phyloP scores from a whole-genome alignment of 2,113 vertebrate species.

The Leucoraja erinaceus region DNA sequence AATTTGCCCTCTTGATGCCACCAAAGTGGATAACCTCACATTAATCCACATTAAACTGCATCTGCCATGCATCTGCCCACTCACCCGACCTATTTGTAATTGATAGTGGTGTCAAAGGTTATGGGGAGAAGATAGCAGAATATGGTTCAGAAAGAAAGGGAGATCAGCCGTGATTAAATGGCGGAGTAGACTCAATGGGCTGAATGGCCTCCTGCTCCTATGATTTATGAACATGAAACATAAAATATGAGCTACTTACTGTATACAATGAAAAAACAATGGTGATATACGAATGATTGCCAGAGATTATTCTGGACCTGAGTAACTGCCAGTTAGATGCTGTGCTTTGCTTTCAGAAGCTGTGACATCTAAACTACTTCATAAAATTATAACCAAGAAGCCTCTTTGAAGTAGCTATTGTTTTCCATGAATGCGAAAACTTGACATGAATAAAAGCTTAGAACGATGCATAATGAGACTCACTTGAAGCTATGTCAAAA shows the following conservation, averaged over 20 bases:
- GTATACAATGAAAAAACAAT: background rate
- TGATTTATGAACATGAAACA: no score
- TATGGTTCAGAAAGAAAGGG: no score
- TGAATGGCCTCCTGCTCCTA: no score
- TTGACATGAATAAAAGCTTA: background rate
- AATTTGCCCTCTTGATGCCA: no score
- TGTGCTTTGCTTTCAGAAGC: background rate
- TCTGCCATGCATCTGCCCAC: no score
- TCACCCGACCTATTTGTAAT: no score
- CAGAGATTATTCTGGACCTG: background rate
- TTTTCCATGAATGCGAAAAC: background rate
- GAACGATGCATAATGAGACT: slow-evolving; percentile 5
- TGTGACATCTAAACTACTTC: background rate
- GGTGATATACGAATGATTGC: background rate
- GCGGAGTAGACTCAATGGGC: no score
- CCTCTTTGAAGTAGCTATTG: background rate
- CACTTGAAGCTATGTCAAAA: slow-evolving; percentile 17
- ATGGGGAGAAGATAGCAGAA: no score
- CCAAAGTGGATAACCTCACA: no score
- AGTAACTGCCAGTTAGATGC: background rate
- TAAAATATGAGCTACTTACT: background rate
- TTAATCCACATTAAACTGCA: no score
- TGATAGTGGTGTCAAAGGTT: no score
- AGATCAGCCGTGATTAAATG: no score
- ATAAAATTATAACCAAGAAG: background rate